Percentiles rank a stretch among this genome's conserved stretches.
Evolutionary conservation across 2,113 vertebrate species (phyloP).

Genomic region (Petroica traversi): DNA sequence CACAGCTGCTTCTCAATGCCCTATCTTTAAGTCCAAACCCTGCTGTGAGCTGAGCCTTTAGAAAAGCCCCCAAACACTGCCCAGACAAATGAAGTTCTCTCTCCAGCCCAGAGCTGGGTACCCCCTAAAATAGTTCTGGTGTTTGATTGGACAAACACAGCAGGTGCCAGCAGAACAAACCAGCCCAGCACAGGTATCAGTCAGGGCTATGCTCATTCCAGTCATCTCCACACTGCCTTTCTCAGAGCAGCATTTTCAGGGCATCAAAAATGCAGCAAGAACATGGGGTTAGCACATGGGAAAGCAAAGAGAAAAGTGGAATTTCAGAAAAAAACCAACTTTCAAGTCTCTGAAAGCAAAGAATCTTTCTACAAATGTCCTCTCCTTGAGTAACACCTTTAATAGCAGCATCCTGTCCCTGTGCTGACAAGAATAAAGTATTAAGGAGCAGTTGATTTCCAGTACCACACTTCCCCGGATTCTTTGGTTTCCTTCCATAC

Average conservation of each 20-base stretch:
- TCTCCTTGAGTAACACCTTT: neutral
- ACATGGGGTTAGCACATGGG: too few relatives aligned
- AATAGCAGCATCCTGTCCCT: neutral
- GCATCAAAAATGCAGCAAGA: neutral
- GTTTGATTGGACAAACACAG: accelerated
- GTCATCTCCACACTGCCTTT: accelerated
- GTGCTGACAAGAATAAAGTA: neutral
- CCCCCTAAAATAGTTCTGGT: neutral
- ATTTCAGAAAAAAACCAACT: neutral
- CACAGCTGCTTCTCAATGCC: neutral
- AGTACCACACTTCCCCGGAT: neutral
- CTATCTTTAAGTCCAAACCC: neutral
- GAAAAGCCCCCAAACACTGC: neutral
- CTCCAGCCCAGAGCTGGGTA: neutral
- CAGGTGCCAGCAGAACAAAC: neutral
- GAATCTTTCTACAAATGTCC: neutral
- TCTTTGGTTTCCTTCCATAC: neutral
- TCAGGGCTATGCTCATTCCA: neutral
- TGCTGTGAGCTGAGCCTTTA: neutral
- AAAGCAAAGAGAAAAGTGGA: neutral
- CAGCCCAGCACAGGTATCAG: neutral
- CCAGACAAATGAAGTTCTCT: neutral
- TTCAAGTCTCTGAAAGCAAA: neutral
- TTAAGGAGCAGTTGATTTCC: neutral
- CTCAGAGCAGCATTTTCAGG: neutral